Evolutionary conservation across 2,113 vertebrate genomes (phyloP).

Genomic region (Bubalus kerabau): DNA sequence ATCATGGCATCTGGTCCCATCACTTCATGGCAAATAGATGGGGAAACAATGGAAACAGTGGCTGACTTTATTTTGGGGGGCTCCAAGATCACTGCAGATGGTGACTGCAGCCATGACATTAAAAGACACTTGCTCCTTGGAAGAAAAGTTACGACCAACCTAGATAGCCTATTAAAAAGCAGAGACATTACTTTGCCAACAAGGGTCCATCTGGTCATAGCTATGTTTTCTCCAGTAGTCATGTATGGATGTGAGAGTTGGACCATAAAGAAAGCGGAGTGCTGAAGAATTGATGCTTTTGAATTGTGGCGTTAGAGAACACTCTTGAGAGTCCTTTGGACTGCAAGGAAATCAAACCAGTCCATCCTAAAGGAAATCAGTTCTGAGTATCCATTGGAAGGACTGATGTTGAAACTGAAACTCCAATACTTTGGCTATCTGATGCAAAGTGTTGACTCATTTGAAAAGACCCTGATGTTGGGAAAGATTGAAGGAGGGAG

Average conservation of each 20-base stretch:
- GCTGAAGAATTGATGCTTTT: neutral
- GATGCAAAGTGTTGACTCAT: neutral
- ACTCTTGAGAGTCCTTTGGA: neutral
- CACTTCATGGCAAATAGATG: neutral
- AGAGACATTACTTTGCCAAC: neutral
- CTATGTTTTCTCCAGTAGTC: neutral
- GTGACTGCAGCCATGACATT: neutral
- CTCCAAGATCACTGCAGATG: neutral
- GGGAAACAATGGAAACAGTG: neutral
- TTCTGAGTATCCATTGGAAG: neutral
- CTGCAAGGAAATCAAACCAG: neutral
- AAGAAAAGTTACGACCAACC: neutral
- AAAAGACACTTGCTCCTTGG: neutral
- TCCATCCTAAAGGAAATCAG: neutral
- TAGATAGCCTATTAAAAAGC: neutral
- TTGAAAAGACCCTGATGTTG: neutral
- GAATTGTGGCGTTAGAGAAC: neutral
- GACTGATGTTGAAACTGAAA: neutral
- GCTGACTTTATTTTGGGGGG: rapidly evolving
- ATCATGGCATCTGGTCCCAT: neutral
- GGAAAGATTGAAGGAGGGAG: neutral
- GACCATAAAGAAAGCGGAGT: neutral
- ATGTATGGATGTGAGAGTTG: neutral
- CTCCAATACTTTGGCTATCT: neutral
- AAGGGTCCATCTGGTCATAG: neutral